Conservation (phyloP, 2,113 vertebrate species). For the Psettodes erumei region DNA sequence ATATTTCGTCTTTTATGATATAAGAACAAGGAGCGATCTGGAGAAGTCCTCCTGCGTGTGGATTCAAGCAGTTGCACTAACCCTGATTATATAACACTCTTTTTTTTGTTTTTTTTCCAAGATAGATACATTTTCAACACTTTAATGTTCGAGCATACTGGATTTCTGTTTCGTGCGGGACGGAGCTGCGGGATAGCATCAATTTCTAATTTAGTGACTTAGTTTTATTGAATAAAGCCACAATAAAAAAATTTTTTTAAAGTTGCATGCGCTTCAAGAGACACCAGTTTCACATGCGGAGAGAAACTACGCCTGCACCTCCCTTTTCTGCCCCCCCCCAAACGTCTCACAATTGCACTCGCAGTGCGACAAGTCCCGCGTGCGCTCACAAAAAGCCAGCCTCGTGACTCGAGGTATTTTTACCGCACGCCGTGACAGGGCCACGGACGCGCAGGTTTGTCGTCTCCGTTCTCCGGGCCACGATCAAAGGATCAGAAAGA, state of each 20-base stretch:
- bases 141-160: not conserved
- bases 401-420: constrained; percentile 45
- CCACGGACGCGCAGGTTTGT: constrained; percentile 53
- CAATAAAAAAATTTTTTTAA: not conserved
- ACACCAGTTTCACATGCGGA: too few relatives aligned
- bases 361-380: constrained; percentile 3
- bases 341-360: not conserved
- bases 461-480: constrained; percentile 50
- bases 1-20: constrained; percentile 33
- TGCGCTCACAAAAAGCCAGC: constrained; percentile 18
- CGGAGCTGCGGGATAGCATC: not conserved
- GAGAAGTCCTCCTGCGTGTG: not conserved
- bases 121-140: not conserved
- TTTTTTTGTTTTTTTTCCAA: too few relatives aligned
- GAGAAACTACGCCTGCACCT: too few relatives aligned
- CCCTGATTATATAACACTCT: too few relatives aligned
- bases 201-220: not conserved
- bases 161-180: not conserved
- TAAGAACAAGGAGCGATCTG: not conserved
- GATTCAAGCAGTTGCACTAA: not conserved
- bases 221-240: not conserved
- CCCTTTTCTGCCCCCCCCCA: too few relatives aligned
- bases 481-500: constrained; percentile 67
- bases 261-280: too few relatives aligned
- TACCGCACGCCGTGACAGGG: constrained; percentile 61